These are phyloP conservation scores for Bombyx mandarina DNA, from an alignment of 1,140 invertebrate genomes.

Conservation along the genomic window DNA sequence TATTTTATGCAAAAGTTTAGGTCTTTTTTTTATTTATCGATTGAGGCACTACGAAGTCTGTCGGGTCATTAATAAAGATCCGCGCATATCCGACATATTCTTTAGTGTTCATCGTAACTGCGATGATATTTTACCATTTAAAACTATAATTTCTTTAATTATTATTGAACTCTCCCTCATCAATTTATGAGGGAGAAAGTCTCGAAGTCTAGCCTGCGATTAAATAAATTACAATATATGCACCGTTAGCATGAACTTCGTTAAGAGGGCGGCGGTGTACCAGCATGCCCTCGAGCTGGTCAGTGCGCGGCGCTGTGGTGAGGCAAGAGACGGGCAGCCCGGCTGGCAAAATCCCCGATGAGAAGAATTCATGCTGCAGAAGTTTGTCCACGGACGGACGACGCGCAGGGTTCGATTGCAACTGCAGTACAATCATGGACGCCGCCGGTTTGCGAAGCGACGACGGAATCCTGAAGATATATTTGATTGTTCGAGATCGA, in stretches of 20 bases:
- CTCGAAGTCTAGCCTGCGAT: too few species aligned
- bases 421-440: slow-evolving; percentile 85
- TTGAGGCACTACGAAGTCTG: too few species aligned
- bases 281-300: slow-evolving; percentile 74
- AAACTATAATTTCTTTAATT: too few species aligned
- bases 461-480: slow-evolving; percentile 75
- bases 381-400: slow-evolving; percentile 85
- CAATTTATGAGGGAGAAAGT: too few species aligned
- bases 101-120: too few species aligned
- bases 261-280: slow-evolving; percentile 77
- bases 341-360: slow-evolving; percentile 82
- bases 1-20: too few species aligned
- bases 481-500: too few species aligned
- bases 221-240: not conserved
- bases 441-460: slow-evolving; percentile 80
- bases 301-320: slow-evolving; percentile 91
- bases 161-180: too few species aligned
- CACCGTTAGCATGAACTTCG: slow-evolving; percentile 74
- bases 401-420: slow-evolving; percentile 86
- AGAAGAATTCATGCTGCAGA: slow-evolving; percentile 80
- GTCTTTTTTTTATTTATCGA: too few species aligned
- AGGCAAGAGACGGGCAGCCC: slow-evolving; percentile 90
- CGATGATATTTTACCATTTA: too few species aligned
- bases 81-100: too few species aligned
- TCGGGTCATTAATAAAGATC: too few species aligned